Evolutionary conservation across 1,140 invertebrate species (phyloP).

Genomic region (Eulimnadia texana): DNA sequence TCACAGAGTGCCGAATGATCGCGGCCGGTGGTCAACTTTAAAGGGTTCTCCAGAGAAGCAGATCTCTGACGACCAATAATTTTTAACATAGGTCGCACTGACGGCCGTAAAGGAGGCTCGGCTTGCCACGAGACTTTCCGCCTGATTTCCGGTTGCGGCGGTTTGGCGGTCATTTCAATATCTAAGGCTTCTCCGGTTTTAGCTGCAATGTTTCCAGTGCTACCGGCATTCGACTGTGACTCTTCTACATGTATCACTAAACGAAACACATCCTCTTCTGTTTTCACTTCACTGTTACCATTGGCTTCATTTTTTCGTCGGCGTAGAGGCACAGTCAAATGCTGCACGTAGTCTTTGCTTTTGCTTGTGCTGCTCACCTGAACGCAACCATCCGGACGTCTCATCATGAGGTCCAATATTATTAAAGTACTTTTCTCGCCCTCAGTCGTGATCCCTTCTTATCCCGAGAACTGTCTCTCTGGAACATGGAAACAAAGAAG

Average conservation of each 20-base stretch:
- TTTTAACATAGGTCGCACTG: neutral
- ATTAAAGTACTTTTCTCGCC: neutral
- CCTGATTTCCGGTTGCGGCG: neutral
- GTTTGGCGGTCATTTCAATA: neutral
- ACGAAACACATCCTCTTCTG: constrained; percentile 1
- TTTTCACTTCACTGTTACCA: neutral
- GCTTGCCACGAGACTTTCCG: neutral
- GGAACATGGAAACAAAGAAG: neutral
- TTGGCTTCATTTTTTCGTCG: neutral
- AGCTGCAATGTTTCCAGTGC: neutral
- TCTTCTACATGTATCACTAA: constrained; percentile 8
- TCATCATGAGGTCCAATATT: neutral
- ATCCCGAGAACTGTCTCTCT: too few relatives aligned
- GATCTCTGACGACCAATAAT: constrained; percentile 2
- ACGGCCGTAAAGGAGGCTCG: neutral
- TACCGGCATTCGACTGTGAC: neutral
- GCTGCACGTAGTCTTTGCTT: neutral
- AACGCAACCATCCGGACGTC: neutral
- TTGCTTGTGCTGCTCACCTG: neutral
- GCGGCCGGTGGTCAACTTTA: neutral
- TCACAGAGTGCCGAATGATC: neutral
- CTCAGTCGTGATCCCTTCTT: neutral
- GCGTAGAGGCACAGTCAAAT: neutral
- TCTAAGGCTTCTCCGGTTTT: neutral
- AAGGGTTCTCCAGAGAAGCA: neutral